Conservation (phyloP, 2,113 vertebrate species). For the Macquaria ambigua region DNA sequence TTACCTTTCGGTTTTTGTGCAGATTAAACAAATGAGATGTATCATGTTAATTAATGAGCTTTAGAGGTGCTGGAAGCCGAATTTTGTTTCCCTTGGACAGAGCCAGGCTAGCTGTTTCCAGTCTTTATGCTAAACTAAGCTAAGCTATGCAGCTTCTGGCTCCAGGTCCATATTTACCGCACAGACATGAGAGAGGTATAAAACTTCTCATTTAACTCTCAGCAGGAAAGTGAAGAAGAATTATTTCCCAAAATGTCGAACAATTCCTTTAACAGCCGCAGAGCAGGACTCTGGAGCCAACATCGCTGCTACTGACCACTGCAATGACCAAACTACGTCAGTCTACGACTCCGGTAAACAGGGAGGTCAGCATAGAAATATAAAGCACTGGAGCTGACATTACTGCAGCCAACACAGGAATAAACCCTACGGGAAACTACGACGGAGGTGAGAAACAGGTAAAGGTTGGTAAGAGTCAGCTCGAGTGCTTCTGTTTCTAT, state of each 20-base stretch:
- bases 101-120: neutral
- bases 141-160: neutral
- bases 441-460: constrained; percentile 1
- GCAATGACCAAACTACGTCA: constrained; percentile 54
- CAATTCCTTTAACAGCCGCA: neutral
- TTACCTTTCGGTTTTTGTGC: neutral
- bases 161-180: neutral
- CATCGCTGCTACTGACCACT: neutral
- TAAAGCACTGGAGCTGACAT: constrained; percentile 32
- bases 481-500: constrained; percentile 36
- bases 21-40: neutral
- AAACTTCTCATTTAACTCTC: neutral
- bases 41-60: neutral
- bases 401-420: constrained; percentile 32
- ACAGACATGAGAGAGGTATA: neutral
- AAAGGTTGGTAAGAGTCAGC: constrained; percentile 24
- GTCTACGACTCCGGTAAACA: constrained; percentile 47
- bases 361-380: constrained; percentile 40
- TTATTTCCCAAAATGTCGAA: neutral
- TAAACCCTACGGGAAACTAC: neutral
- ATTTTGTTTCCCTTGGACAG: neutral
- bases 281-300: neutral
- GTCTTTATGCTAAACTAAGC: neutral
- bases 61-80: neutral
- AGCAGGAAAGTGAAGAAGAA: neutral